These are phyloP conservation scores for Catocala sponsa DNA, from an alignment of 2,888 invertebrate species.

Conservation along the genomic window DNA sequence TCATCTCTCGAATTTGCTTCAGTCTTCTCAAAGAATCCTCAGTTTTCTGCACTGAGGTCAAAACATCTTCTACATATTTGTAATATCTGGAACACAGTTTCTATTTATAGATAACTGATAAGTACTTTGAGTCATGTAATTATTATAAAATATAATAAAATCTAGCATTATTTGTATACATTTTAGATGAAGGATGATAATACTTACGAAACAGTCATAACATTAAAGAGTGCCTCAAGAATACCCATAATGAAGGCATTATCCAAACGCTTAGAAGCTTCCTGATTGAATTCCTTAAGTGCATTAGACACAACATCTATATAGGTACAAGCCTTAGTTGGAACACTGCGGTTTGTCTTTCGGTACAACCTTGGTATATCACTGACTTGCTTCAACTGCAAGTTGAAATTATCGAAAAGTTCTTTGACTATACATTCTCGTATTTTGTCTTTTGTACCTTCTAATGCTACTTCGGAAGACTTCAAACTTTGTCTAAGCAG, in stretches of 20 bases:
- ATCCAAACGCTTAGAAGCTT: constrained; percentile 76
- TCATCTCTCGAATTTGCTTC: constrained; percentile 93
- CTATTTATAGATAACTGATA: constrained; percentile 39
- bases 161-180: background rate
- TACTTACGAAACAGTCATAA: constrained; percentile 88
- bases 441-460: constrained; percentile 67
- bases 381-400: constrained; percentile 93
- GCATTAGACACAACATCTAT: constrained; percentile 90
- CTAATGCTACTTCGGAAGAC: constrained; percentile 64
- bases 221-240: constrained; percentile 78
- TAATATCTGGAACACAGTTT: constrained; percentile 86
- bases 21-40: constrained; percentile 97
- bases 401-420: constrained; percentile 79
- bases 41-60: constrained; percentile 97
- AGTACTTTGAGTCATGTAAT: constrained; percentile 16
- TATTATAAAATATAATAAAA: constrained; percentile 1
- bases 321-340: constrained; percentile 94
- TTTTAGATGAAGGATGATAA: constrained; percentile 4
- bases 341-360: constrained; percentile 96
- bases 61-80: constrained; percentile 94
- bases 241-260: constrained; percentile 69
- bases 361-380: constrained; percentile 98
- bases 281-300: constrained; percentile 87
- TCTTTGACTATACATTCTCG: constrained; percentile 78
- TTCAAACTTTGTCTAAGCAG: constrained; percentile 67